Evolutionary conservation across 2,113 vertebrate genomes (phyloP).

Genomic region (Mirza zaza): DNA sequence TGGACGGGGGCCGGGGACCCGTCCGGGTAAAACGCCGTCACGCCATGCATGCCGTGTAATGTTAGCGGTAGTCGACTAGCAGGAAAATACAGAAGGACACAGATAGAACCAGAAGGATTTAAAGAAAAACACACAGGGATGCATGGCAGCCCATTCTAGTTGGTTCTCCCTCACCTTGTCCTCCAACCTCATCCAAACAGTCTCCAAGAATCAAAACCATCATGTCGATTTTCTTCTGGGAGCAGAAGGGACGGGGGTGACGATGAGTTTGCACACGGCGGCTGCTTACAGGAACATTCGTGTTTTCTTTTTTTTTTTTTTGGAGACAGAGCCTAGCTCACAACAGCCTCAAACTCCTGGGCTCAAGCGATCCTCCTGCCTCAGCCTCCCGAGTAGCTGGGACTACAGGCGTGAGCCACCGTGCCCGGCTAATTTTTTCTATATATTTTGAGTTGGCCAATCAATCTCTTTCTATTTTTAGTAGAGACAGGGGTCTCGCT

Average conservation of each 20-base stretch:
- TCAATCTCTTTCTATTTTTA: no score
- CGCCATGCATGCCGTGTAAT: rapidly evolving
- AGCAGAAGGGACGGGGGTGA: background rate
- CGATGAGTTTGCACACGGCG: background rate
- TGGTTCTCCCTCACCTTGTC: no score
- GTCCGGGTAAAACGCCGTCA: rapidly evolving
- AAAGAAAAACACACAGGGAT: rapidly evolving
- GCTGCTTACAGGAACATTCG: rapidly evolving
- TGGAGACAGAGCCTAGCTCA: no score
- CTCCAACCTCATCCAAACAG: background rate
- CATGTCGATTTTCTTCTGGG: background rate
- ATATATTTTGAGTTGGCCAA: no score
- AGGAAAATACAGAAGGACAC: background rate
- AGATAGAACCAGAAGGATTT: background rate
- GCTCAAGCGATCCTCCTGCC: no score
- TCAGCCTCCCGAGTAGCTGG: no score
- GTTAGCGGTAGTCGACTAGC: background rate
- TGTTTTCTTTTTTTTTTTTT: no score
- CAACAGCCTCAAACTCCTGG: no score
- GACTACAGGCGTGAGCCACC: no score
- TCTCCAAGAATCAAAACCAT: background rate
- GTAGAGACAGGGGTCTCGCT: no score
- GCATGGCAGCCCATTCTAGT: background rate
- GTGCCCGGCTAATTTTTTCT: no score
- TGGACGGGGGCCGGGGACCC: background rate